A percentile compares a stretch with the other conserved stretches of the same genome.
phyloP scores from a whole-genome alignment of 2,113 vertebrate species.

The Chrysemys picta region DNA sequence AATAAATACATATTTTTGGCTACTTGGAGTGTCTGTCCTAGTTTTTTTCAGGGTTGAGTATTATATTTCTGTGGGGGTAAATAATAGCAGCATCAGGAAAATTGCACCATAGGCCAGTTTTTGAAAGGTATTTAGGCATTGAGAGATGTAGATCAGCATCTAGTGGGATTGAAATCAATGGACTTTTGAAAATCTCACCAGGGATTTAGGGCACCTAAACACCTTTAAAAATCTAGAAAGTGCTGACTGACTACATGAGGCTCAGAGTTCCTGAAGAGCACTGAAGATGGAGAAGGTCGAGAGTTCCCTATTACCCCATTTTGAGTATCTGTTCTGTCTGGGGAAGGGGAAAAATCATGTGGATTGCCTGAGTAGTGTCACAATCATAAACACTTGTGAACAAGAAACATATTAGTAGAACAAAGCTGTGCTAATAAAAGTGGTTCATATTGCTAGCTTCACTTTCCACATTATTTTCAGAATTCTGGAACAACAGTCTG shows the following conservation, averaged over 20 bases:
- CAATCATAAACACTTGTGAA: neutral
- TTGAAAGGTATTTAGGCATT: neutral
- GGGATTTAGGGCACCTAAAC: neutral
- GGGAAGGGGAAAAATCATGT: neutral
- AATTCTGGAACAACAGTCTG: neutral
- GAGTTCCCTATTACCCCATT: constrained; percentile 1
- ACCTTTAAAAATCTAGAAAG: neutral
- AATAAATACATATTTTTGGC: constrained; percentile 5
- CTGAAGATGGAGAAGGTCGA: neutral
- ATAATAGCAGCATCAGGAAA: neutral
- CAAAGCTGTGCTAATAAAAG: neutral
- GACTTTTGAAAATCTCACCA: neutral
- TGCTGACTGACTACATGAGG: neutral
- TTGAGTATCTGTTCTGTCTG: neutral
- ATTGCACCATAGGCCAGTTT: neutral
- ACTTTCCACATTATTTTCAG: neutral
- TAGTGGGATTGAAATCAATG: neutral
- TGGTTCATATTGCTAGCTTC: neutral
- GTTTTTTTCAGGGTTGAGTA: neutral
- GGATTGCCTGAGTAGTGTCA: neutral
- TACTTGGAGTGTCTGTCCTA: neutral
- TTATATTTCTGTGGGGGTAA: neutral
- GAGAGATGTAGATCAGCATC: neutral
- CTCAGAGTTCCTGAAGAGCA: constrained; percentile 9
- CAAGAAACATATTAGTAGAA: neutral